Conservation (phyloP, 2,113 vertebrate genomes). For the Ciconia stormi region DNA sequence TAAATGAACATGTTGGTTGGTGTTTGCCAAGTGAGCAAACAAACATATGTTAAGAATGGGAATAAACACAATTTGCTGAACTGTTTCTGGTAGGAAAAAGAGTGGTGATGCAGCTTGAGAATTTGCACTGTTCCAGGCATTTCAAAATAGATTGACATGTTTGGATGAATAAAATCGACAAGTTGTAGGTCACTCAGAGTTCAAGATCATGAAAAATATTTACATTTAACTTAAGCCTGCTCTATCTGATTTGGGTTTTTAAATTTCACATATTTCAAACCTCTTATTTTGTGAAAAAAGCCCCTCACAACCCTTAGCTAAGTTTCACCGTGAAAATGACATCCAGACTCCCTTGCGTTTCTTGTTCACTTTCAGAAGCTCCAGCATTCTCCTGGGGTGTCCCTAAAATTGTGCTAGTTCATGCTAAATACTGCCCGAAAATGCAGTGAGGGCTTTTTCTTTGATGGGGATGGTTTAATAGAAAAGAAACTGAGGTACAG, state of each 20-base stretch:
- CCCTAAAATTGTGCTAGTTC: not conserved
- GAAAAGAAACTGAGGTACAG: not conserved
- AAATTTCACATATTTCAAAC: not conserved
- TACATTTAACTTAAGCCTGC: not conserved
- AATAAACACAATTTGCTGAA: not conserved
- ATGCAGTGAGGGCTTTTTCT: not conserved
- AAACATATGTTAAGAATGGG: not conserved
- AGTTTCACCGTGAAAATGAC: not conserved
- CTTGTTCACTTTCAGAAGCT: not conserved
- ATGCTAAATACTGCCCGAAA: not conserved
- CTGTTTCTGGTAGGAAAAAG: not conserved
- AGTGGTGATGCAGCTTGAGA: not conserved
- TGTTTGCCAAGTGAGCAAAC: not conserved
- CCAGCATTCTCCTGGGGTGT: not conserved
- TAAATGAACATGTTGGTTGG: not conserved
- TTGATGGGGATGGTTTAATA: not conserved
- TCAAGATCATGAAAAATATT: not conserved
- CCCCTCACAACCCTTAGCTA: not conserved
- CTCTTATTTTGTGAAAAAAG: not conserved
- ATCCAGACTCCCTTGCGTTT: not conserved
- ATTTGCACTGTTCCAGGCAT: not conserved
- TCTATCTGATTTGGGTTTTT: not conserved
- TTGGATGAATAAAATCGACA: not conserved
- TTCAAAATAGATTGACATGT: not conserved
- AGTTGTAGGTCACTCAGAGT: not conserved